Evolutionary conservation across 2,797 vertebrate genomes (phyloP).

Genomic region (Cossypha caffra): DNA sequence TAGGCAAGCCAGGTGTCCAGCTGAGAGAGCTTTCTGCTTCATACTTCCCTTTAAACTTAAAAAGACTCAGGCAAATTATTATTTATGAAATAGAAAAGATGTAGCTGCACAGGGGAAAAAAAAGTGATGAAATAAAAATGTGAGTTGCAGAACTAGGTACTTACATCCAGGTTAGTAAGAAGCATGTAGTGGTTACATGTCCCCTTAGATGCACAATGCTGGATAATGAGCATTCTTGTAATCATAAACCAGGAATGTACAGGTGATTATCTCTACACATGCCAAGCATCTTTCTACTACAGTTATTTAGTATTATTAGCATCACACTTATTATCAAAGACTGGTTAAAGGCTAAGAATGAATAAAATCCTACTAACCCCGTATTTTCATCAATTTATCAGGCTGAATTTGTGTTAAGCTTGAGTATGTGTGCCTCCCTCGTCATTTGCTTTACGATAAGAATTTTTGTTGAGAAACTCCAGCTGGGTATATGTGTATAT

Average conservation of each 20-base stretch:
- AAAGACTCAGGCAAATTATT: neutral
- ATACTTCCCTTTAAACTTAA: neutral
- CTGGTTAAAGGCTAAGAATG: neutral
- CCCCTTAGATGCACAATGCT: neutral
- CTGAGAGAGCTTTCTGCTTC: neutral
- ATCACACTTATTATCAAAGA: neutral
- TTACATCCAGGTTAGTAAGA: neutral
- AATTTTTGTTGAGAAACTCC: neutral
- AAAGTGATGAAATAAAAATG: neutral
- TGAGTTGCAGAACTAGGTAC: neutral
- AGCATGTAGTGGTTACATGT: neutral
- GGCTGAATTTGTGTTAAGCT: neutral
- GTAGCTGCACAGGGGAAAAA: neutral
- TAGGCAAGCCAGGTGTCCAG: neutral
- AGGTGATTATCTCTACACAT: neutral
- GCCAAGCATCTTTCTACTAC: neutral
- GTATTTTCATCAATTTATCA: neutral
- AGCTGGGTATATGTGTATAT: neutral
- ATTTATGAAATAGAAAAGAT: neutral
- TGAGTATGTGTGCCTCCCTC: neutral
- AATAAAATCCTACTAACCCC: neutral
- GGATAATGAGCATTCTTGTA: neutral
- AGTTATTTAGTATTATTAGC: neutral
- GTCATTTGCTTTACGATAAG: neutral
- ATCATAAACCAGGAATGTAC: neutral